Percentiles rank a stretch among this genome's conserved stretches.
These are phyloP conservation scores for Eretmocerus hayati DNA, from an alignment of 2,888 invertebrate genomes.

Conservation along the genomic window DNA sequence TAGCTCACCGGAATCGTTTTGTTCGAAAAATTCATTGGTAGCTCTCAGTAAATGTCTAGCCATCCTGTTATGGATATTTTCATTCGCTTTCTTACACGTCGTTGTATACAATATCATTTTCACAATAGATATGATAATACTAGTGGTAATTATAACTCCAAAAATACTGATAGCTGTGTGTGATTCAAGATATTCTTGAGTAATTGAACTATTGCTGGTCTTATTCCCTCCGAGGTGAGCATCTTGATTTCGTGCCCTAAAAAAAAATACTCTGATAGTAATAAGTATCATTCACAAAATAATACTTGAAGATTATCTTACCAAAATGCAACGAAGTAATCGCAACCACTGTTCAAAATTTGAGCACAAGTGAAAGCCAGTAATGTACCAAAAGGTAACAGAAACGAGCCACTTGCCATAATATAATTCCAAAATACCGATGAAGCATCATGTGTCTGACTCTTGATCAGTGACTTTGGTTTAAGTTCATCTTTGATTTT, in stretches of 20 bases:
- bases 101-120: constrained; percentile 66
- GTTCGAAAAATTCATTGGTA: constrained; percentile 76
- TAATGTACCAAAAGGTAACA: constrained; percentile 52
- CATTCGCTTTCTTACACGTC: constrained; percentile 64
- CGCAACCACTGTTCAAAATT: constrained; percentile 61
- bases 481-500: too few relatives aligned
- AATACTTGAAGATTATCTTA: constrained; percentile 48
- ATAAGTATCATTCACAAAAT: too few relatives aligned
- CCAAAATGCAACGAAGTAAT: constrained; percentile 76
- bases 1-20: constrained; percentile 67
- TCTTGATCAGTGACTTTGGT: too few relatives aligned
- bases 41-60: constrained; percentile 64
- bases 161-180: constrained; percentile 48
- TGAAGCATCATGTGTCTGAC: constrained; percentile 37
- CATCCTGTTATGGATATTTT: constrained; percentile 60
- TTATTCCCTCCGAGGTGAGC: constrained; percentile 15
- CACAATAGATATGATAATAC: constrained; percentile 55
- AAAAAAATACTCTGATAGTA: background rate
- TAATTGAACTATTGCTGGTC: background rate
- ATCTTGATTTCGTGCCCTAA: constrained; percentile 48
- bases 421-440: constrained; percentile 62
- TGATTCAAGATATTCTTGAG: constrained; percentile 19
- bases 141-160: constrained; percentile 52
- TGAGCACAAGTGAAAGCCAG: constrained; percentile 61
- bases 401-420: constrained; percentile 58